phyloP scores from a whole-genome alignment of 2,797 vertebrate species.

The Sciurus carolinensis region DNA sequence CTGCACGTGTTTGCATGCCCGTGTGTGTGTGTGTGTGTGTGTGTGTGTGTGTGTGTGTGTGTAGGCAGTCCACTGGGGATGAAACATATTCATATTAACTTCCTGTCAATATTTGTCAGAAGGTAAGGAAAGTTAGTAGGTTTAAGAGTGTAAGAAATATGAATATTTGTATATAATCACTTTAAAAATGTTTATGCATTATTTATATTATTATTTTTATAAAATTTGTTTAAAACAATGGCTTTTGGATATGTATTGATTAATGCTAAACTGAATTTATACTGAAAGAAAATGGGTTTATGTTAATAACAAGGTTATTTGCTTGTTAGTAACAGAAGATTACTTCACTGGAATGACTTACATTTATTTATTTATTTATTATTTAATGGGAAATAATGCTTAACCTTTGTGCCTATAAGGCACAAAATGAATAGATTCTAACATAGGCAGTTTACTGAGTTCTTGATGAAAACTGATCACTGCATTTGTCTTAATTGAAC shows the following conservation, averaged over 20 bases:
- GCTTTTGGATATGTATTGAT: not conserved
- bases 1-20: not conserved
- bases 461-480: conserved; percentile 37
- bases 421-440: not conserved
- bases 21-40: too few species aligned
- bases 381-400: not conserved
- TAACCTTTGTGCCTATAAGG: not conserved
- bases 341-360: not conserved
- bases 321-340: not conserved
- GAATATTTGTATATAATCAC: not conserved
- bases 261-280: not conserved
- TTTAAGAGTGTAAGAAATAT: not conserved
- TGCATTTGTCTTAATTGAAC: conserved; percentile 23
- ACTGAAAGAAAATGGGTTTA: not conserved
- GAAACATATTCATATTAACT: not conserved
- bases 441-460: not conserved
- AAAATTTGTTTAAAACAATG: not conserved
- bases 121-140: not conserved
- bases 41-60: not conserved
- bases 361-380: not conserved
- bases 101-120: conserved; percentile 14
- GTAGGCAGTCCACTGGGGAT: not conserved
- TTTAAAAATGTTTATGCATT: not conserved
- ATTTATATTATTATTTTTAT: conserved; percentile 29
- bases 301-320: not conserved